phyloP scores from a whole-genome alignment of 2,113 vertebrate genomes.

The Herpetotheres cachinnans region DNA sequence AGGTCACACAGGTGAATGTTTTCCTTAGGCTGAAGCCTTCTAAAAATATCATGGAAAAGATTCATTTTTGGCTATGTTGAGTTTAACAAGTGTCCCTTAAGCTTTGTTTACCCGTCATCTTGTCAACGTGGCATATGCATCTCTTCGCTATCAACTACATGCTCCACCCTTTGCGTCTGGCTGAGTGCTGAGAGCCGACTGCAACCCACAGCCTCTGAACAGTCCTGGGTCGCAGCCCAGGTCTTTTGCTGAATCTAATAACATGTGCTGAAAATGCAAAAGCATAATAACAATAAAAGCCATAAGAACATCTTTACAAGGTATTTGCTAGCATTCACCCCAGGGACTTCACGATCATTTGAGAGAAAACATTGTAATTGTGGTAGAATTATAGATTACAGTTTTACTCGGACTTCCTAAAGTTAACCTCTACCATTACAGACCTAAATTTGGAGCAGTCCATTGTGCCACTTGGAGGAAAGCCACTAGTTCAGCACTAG shows the following conservation, averaged over 20 bases:
- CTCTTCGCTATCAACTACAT: not conserved
- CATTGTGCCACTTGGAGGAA: constrained; percentile 67
- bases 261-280: constrained; percentile 31
- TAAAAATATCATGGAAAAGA: constrained; percentile 23
- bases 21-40: constrained; percentile 38
- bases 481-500: constrained; percentile 45
- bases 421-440: constrained; percentile 75
- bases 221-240: not conserved
- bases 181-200: not conserved
- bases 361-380: constrained; percentile 74
- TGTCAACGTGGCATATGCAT: constrained; percentile 52
- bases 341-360: constrained; percentile 70
- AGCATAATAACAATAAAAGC: constrained; percentile 65
- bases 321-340: constrained; percentile 71
- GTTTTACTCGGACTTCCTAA: constrained; percentile 74
- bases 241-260: constrained; percentile 7
- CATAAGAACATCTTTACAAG: constrained; percentile 70
- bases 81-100: constrained; percentile 18
- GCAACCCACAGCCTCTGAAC: constrained; percentile 25
- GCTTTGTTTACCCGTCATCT: constrained; percentile 47
- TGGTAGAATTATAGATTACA: constrained; percentile 72
- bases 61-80: not conserved
- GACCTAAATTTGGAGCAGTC: constrained; percentile 74
- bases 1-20: constrained; percentile 51
- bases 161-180: constrained; percentile 26